These are phyloP conservation scores for Scaptomyza cyrtandrae DNA, from an alignment of 2,888 invertebrate species.

Conservation along the genomic window DNA sequence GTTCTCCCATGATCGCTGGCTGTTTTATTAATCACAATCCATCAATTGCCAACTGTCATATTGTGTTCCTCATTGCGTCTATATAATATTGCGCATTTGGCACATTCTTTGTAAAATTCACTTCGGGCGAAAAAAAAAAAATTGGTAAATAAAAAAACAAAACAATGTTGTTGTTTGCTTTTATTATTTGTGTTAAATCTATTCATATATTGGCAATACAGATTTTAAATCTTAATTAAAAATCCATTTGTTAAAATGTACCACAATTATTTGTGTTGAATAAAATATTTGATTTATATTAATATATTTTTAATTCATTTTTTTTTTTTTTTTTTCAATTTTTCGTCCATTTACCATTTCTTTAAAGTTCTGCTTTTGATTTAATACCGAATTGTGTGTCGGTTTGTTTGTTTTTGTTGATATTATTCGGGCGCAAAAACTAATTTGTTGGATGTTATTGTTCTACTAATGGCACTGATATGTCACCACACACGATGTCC, in stretches of 20 bases:
- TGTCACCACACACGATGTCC: constrained; percentile 14
- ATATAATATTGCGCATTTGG: constrained; percentile 90
- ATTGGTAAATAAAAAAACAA: constrained; percentile 87
- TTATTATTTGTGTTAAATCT: neutral
- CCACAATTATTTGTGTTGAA: constrained; percentile 70
- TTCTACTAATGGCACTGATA: constrained; percentile 26
- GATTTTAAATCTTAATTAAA: neutral
- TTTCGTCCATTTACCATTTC: neutral
- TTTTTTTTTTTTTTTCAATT: neutral
- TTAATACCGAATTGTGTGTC: neutral
- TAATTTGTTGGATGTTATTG: constrained; percentile 12
- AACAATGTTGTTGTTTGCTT: neutral
- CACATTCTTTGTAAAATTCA: constrained; percentile 91
- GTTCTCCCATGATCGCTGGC: too few relatives aligned
- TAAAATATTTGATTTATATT: neutral
- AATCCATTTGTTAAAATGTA: neutral
- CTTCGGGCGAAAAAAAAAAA: constrained; percentile 89
- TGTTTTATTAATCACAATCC: constrained; percentile 88
- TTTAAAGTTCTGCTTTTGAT: neutral
- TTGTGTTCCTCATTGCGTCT: constrained; percentile 93
- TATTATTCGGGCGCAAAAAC: neutral
- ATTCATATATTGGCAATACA: too few relatives aligned
- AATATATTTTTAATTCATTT: neutral
- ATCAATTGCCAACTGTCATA: constrained; percentile 92
- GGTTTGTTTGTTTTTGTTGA: neutral